These are phyloP conservation scores for Epinephelus awoara DNA, from an alignment of 2,797 vertebrate genomes.

Conservation along the genomic window DNA sequence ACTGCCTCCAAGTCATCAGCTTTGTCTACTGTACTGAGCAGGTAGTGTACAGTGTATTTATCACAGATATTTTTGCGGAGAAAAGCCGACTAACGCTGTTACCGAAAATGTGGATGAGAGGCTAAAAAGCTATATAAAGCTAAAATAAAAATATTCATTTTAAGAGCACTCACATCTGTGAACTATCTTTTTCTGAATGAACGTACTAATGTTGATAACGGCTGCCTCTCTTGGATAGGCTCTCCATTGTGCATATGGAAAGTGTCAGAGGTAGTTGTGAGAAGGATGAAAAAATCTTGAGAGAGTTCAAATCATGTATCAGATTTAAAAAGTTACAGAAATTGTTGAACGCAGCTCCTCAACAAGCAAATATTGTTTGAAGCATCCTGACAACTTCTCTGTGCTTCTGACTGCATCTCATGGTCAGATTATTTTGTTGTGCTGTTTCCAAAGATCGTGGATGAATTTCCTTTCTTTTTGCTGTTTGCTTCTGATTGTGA, in stretches of 20 bases:
- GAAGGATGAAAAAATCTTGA: neutral
- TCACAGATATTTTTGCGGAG: no score
- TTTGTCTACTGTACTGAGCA: no score
- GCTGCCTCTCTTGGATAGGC: neutral
- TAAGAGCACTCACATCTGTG: no score
- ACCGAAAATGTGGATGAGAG: no score
- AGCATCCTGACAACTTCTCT: neutral
- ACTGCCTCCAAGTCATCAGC: no score
- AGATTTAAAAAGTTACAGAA: neutral
- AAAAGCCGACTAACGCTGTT: no score
- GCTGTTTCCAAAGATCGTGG: neutral
- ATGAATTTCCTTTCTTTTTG: neutral
- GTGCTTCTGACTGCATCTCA: neutral
- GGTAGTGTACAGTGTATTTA: no score
- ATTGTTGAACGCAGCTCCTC: no score
- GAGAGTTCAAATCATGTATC: neutral
- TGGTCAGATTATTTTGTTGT: neutral
- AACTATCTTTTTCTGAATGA: no score
- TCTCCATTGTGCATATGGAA: neutral
- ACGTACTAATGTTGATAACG: accelerated
- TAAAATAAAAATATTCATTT: no score
- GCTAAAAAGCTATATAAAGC: no score
- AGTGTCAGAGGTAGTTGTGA: neutral
- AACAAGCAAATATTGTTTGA: neutral
- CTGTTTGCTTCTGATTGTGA: neutral